Percentiles rank a stretch among this genome's conserved stretches.
Conservation (phyloP, 2,113 vertebrate species). For the Caracal caracal region DNA sequence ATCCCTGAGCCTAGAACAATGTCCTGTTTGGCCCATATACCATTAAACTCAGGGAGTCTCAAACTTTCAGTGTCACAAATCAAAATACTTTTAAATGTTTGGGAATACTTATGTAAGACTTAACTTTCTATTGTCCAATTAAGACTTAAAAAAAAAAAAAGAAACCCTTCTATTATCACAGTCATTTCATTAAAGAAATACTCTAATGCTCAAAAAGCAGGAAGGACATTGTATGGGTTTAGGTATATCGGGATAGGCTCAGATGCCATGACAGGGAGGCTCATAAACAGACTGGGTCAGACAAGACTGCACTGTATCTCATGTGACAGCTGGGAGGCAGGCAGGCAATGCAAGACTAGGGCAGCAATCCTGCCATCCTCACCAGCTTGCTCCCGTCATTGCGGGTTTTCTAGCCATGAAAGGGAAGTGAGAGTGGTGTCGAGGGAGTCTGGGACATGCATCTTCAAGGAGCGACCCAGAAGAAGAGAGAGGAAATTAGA, state of each 20-base stretch:
- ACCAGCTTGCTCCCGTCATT: background rate
- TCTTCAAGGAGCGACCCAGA: background rate
- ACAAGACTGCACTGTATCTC: background rate
- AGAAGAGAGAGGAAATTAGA: background rate
- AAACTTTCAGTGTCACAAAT: slow-evolving; percentile 22
- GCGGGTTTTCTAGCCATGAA: background rate
- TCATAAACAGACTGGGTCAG: background rate
- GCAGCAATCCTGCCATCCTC: background rate
- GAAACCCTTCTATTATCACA: background rate
- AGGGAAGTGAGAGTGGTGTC: background rate
- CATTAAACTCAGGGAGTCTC: background rate
- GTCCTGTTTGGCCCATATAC: background rate
- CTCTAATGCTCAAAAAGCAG: background rate
- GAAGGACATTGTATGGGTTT: background rate
- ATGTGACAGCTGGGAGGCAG: background rate
- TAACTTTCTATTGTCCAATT: slow-evolving; percentile 20
- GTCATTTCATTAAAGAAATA: slow-evolving; percentile 16
- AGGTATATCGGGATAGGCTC: background rate
- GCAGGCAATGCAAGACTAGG: background rate
- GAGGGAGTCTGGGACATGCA: background rate
- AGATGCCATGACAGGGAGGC: background rate
- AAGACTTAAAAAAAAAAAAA: background rate
- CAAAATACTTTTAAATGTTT: slow-evolving; percentile 1
- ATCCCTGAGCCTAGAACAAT: background rate
- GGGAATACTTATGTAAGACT: background rate